A percentile compares a stretch with the other conserved stretches of the same genome.
phyloP scores from a whole-genome alignment of 2,797 vertebrate genomes.

The Acomys russatus region DNA sequence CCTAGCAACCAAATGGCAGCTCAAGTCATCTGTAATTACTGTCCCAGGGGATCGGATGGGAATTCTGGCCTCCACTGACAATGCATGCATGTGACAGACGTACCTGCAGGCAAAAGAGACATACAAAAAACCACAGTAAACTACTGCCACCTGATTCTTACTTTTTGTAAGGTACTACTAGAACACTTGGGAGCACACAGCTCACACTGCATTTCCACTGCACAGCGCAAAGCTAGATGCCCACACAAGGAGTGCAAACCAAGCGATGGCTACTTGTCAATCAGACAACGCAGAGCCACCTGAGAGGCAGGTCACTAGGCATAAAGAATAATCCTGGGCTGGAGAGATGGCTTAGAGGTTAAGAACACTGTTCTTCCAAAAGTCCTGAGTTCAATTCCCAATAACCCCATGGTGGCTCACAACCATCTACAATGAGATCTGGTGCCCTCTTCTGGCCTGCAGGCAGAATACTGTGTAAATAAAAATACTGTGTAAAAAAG shows the following conservation, averaged over 20 bases:
- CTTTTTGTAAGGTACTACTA: not conserved
- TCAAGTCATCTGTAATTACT: not conserved
- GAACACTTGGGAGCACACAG: not conserved
- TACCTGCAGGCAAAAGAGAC: not conserved
- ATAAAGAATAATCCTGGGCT: not conserved
- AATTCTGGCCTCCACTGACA: not conserved
- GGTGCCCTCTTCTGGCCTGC: no score
- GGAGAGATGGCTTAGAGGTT: no score
- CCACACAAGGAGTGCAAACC: not conserved
- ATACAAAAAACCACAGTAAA: not conserved
- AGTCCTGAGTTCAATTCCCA: no score
- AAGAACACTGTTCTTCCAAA: no score
- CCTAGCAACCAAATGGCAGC: not conserved
- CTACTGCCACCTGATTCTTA: not conserved
- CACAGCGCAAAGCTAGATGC: not conserved
- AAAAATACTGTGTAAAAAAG: no score
- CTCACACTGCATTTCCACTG: not conserved
- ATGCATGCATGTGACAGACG: not conserved
- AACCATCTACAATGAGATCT: no score
- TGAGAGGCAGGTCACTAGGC: not conserved
- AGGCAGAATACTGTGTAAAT: no score
- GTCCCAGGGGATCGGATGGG: not conserved
- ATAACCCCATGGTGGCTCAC: no score
- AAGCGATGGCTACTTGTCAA: not conserved
- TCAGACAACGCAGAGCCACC: not conserved